A percentile compares a stretch with the other conserved stretches of the same genome.
These are phyloP conservation scores for Zaprionus nigranus DNA, from an alignment of 1,140 invertebrate genomes.

Conservation along the genomic window DNA sequence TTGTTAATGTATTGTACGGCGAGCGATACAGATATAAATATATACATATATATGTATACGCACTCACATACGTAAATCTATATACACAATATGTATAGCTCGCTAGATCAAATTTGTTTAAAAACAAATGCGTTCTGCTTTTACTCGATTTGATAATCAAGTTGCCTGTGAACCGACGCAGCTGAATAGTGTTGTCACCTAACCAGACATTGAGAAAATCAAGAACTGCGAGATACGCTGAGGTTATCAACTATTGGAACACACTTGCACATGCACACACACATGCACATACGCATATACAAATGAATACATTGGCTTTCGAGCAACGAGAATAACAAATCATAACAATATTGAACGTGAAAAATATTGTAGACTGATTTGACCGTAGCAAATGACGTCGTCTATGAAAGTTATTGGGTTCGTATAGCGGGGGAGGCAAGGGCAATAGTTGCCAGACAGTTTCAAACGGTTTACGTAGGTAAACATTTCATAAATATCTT, in stretches of 20 bases:
- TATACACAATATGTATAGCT: slow-evolving; percentile 16
- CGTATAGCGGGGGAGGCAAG: background rate
- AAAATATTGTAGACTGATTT: slow-evolving; percentile 56
- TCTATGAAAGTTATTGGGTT: slow-evolving; percentile 11
- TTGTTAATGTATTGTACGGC: slow-evolving; percentile 22
- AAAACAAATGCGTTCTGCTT: slow-evolving; percentile 46
- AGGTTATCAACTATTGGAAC: slow-evolving; percentile 63
- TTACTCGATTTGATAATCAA: slow-evolving; percentile 59
- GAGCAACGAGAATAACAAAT: slow-evolving; percentile 53
- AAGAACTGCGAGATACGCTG: slow-evolving; percentile 28
- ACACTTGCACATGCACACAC: background rate
- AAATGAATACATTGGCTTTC: background rate
- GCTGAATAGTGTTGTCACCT: slow-evolving; percentile 51
- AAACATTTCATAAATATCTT: slow-evolving; percentile 21
- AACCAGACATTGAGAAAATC: slow-evolving; percentile 36
- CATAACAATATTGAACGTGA: slow-evolving; percentile 45
- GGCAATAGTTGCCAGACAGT: slow-evolving; percentile 10
- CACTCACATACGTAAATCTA: slow-evolving; percentile 11
- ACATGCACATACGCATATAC: background rate
- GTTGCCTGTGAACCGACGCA: slow-evolving; percentile 22
- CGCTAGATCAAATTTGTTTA: slow-evolving; percentile 51
- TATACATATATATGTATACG: slow-evolving; percentile 17
- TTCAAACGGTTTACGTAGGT: slow-evolving; percentile 27
- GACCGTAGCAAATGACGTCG: slow-evolving; percentile 56
- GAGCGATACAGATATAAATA: slow-evolving; percentile 14